These are phyloP conservation scores for Agrilus planipennis DNA, from an alignment of 1,140 invertebrate species.

Conservation along the genomic window DNA sequence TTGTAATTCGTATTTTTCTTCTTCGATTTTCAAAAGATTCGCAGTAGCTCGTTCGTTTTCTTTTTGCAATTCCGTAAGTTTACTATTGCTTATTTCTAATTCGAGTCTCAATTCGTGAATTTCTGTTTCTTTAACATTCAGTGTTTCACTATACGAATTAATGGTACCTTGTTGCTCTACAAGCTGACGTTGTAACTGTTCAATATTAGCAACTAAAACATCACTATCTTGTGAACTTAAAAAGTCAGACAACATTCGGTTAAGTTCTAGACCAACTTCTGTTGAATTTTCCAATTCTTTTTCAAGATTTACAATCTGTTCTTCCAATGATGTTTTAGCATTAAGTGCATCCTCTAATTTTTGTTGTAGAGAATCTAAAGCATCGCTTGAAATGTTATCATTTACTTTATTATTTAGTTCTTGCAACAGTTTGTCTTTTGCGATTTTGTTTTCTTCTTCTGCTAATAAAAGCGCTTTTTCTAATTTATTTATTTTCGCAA, in stretches of 20 bases:
- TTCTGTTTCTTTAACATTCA: conserved; percentile 40
- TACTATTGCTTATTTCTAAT: conserved; percentile 36
- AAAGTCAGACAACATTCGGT: conserved; percentile 51
- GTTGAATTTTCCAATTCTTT: conserved; percentile 52
- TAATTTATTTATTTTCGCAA: conserved; percentile 48
- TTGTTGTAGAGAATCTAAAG: conserved; percentile 48
- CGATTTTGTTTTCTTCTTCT: conserved; percentile 49
- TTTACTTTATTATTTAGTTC: conserved; percentile 45
- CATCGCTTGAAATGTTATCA: conserved; percentile 39
- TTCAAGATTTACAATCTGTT: conserved; percentile 44
- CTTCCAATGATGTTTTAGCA: conserved; percentile 36
- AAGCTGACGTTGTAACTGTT: conserved; percentile 47
- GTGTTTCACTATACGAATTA: conserved; percentile 35
- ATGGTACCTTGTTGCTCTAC: conserved; percentile 47
- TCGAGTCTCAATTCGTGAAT: conserved; percentile 39
- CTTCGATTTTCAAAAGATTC: conserved; percentile 30
- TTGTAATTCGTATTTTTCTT: conserved; percentile 29
- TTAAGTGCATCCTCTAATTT: conserved; percentile 38
- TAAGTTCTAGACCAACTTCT: conserved; percentile 50
- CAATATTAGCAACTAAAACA: conserved; percentile 44
- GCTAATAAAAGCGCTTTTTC: conserved; percentile 42
- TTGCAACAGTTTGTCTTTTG: conserved; percentile 49
- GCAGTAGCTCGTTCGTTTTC: conserved; percentile 33
- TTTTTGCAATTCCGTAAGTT: conserved; percentile 35
- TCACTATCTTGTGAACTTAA: conserved; percentile 46